A percentile compares a stretch with the other conserved stretches of the same genome.
Evolutionary conservation across 2,797 vertebrate genomes (phyloP).

Genomic region (Pseudochirops cupreus): DNA sequence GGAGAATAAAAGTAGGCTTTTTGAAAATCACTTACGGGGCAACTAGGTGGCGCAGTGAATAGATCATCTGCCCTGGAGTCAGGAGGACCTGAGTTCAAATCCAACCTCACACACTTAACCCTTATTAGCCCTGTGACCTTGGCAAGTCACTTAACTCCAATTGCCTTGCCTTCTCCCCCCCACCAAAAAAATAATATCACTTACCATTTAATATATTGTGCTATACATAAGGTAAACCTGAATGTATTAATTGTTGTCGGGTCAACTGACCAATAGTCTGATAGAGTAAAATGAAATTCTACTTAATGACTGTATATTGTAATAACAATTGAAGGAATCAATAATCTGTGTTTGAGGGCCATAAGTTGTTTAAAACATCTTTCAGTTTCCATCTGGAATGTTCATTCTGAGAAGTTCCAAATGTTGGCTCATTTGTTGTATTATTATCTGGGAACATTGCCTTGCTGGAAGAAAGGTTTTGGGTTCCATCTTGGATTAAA

Average conservation of each 20-base stretch:
- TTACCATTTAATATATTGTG: conserved; percentile 47
- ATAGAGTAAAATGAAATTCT: conserved; percentile 56
- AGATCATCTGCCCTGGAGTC: too few relatives aligned
- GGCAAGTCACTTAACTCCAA: too few relatives aligned
- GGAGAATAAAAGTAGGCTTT: conserved; percentile 44
- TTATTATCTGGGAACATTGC: conserved; percentile 49
- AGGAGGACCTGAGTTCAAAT: too few relatives aligned
- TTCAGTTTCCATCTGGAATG: conserved; percentile 43
- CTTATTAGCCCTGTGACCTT: too few relatives aligned
- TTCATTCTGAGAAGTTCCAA: conserved; percentile 53
- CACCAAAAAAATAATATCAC: conserved; percentile 12
- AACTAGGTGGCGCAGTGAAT: too few relatives aligned
- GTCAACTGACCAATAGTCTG: conserved; percentile 5
- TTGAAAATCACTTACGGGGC: conserved; percentile 38
- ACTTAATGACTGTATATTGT: conserved; percentile 23
- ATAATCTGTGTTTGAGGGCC: conserved; percentile 48
- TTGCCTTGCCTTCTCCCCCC: too few relatives aligned
- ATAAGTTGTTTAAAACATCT: conserved; percentile 56
- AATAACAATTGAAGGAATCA: conserved; percentile 61
- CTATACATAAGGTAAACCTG: conserved; percentile 42
- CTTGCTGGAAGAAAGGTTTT: conserved; percentile 52
- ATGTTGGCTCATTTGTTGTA: conserved; percentile 58
- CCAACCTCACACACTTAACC: too few relatives aligned
- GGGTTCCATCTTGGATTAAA: conserved; percentile 50
- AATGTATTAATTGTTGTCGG: conserved; percentile 33